These are phyloP conservation scores for Nematolebias whitei DNA, from an alignment of 2,113 vertebrate species.

Conservation along the genomic window DNA sequence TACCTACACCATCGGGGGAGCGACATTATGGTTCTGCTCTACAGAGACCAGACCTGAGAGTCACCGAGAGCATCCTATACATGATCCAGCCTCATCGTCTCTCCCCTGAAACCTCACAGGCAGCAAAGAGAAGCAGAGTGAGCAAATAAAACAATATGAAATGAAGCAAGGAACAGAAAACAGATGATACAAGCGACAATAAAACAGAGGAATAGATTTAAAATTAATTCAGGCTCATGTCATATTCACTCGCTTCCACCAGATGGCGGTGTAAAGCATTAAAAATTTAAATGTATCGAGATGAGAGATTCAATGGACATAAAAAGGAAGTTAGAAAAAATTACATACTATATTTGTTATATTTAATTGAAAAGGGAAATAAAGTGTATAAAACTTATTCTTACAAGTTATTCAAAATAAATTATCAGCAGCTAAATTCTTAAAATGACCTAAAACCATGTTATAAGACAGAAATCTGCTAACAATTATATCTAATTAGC, in stretches of 20 bases:
- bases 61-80: conserved; percentile 75
- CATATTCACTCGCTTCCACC: conserved; percentile 23
- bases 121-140: conserved; percentile 26
- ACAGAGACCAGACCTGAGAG: conserved; percentile 55
- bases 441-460: too few species aligned
- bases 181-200: conserved; percentile 17
- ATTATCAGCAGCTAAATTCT: background rate
- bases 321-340: too few species aligned
- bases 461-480: too few species aligned
- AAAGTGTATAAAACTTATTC: background rate
- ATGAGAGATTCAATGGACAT: too few species aligned
- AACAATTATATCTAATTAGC: too few species aligned
- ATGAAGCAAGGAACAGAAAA: conserved; percentile 22
- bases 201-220: background rate
- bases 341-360: background rate
- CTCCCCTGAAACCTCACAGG: conserved; percentile 51
- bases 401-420: background rate
- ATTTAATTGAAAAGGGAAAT: background rate
- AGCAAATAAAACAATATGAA: conserved; percentile 35
- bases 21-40: conserved; percentile 41
- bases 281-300: too few species aligned
- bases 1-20: conserved; percentile 20
- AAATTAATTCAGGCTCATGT: background rate
- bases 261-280: conserved; percentile 61
- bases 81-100: conserved; percentile 67